Percentiles rank a stretch among this genome's conserved stretches.
These are phyloP conservation scores for Hermetia illucens DNA, from an alignment of 1,140 invertebrate species.

Conservation along the genomic window DNA sequence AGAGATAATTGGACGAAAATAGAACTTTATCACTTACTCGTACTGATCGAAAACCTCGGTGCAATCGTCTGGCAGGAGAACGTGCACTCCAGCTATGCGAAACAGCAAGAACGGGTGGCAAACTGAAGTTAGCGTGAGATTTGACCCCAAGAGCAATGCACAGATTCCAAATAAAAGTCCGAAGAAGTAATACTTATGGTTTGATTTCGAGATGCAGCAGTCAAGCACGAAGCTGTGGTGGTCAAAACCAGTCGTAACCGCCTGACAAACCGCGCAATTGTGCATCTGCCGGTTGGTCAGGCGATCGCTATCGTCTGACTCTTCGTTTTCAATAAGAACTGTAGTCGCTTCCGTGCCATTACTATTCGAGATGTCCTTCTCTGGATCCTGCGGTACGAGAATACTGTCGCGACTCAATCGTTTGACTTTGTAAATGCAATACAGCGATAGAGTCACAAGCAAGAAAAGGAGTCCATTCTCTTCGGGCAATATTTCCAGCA, in stretches of 20 bases:
- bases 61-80: conserved; percentile 35
- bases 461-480: conserved; percentile 31
- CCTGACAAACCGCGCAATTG: conserved; percentile 22
- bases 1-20: neutral
- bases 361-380: too few species aligned
- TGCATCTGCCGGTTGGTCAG: conserved; percentile 21
- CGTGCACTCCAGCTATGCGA: conserved; percentile 16
- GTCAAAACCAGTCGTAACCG: conserved; percentile 21
- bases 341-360: conserved; percentile 13
- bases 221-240: conserved; percentile 32
- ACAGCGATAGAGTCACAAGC: conserved; percentile 17
- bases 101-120: conserved; percentile 32
- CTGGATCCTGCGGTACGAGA: too few species aligned
- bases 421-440: conserved; percentile 19
- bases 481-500: conserved; percentile 31
- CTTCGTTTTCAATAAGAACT: conserved; percentile 12
- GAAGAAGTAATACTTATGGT: conserved; percentile 29
- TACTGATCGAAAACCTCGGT: conserved; percentile 31
- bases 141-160: conserved; percentile 27
- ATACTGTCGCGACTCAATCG: too few species aligned
- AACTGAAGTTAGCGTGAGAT: conserved; percentile 32
- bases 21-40: conserved; percentile 18
- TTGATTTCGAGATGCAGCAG: conserved; percentile 34
- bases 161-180: conserved; percentile 18
- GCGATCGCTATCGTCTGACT: conserved; percentile 10